These are phyloP conservation scores for Melikaiella ostensackeni DNA, from an alignment of 2,888 invertebrate species.

Conservation along the genomic window DNA sequence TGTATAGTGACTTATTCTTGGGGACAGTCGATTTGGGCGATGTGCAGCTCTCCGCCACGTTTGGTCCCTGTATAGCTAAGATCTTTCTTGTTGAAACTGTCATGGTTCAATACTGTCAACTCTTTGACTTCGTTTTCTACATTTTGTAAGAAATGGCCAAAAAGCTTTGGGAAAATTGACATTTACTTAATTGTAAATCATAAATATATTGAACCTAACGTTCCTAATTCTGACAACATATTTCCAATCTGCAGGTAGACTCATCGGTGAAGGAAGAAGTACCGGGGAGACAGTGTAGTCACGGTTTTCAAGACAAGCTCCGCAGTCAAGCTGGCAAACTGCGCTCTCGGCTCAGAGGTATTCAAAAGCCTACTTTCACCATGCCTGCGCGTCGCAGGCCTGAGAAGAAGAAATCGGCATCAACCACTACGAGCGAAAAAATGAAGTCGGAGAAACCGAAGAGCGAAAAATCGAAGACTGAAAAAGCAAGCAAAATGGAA, in stretches of 20 bases:
- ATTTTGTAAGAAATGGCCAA: too few relatives aligned
- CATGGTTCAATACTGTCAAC: too few relatives aligned
- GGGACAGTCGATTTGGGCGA: too few relatives aligned
- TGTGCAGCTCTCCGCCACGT: too few relatives aligned
- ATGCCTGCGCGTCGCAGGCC: constrained; percentile 65
- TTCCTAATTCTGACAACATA: too few relatives aligned
- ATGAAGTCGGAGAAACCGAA: constrained; percentile 51
- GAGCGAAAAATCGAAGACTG: constrained; percentile 49
- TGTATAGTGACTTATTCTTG: too few relatives aligned
- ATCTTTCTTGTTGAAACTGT: too few relatives aligned
- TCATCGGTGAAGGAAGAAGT: constrained; percentile 82
- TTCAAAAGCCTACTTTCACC: constrained; percentile 80
- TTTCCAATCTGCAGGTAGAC: constrained; percentile 77
- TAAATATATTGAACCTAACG: too few relatives aligned
- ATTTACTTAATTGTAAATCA: too few relatives aligned
- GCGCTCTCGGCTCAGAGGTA: constrained; percentile 83
- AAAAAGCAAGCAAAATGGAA: constrained; percentile 77
- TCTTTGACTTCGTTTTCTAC: too few relatives aligned
- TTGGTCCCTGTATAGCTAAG: too few relatives aligned
- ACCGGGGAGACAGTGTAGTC: constrained; percentile 54
- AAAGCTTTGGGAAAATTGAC: too few relatives aligned
- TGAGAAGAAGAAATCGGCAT: constrained; percentile 54
- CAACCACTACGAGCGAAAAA: constrained; percentile 47
- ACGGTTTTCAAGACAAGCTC: constrained; percentile 79
- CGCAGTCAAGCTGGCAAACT: constrained; percentile 86